These are phyloP conservation scores for Melipona bicolor DNA, from an alignment of 2,888 invertebrate species.

Conservation along the genomic window DNA sequence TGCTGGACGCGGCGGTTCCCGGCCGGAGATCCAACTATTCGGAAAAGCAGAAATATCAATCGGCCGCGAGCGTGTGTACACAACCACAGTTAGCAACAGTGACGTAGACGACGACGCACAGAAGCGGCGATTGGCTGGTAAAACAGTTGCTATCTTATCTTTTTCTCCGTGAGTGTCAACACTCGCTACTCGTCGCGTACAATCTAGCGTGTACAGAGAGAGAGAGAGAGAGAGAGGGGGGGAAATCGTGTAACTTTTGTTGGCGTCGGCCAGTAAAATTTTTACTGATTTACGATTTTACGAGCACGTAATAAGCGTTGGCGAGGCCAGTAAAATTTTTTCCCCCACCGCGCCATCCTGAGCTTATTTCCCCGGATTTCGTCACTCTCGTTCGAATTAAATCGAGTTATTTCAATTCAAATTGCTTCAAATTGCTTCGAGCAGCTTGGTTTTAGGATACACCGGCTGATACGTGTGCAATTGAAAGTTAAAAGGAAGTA, in stretches of 20 bases:
- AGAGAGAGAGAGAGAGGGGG: no score
- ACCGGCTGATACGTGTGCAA: neutral
- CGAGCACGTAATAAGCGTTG: no score
- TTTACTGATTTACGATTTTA: no score
- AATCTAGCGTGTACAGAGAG: conserved; percentile 31
- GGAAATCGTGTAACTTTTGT: conserved; percentile 21
- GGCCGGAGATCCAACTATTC: conserved; percentile 20
- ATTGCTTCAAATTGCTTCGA: neutral
- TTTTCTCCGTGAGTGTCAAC: conserved; percentile 72
- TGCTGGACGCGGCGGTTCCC: neutral
- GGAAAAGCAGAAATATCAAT: conserved; percentile 45
- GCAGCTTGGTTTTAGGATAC: neutral
- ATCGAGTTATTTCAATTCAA: neutral
- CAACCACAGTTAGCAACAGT: conserved; percentile 67
- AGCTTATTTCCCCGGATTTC: neutral
- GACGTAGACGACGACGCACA: conserved; percentile 62
- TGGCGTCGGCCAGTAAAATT: conserved; percentile 2
- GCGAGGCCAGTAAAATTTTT: no score
- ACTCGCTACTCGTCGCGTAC: conserved; percentile 61
- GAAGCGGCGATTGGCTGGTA: conserved; percentile 71
- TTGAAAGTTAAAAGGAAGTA: neutral
- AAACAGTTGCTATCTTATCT: conserved; percentile 75
- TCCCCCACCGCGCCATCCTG: neutral
- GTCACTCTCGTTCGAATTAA: neutral
- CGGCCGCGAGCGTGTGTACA: conserved; percentile 38